phyloP scores from a whole-genome alignment of 2,113 vertebrate genomes.

The Oncorhynchus clarkii region DNA sequence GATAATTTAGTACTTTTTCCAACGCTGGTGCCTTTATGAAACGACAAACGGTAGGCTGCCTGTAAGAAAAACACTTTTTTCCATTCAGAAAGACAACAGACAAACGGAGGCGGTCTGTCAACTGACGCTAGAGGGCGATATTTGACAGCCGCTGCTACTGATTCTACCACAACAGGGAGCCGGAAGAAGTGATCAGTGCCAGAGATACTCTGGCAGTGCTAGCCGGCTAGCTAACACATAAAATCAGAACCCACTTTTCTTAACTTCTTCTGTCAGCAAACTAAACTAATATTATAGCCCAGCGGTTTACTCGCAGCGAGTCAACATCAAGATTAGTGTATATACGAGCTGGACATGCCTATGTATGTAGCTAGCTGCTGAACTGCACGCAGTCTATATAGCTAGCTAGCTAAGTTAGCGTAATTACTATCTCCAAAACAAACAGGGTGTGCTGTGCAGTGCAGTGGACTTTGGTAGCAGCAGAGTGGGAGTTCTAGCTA shows the following conservation, averaged over 20 bases:
- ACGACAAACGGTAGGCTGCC: not conserved
- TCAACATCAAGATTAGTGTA: not conserved
- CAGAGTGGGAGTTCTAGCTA: too few relatives aligned
- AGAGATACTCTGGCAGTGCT: too few relatives aligned
- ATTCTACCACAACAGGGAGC: not conserved
- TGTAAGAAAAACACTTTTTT: not conserved
- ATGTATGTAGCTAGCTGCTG: too few relatives aligned
- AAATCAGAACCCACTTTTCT: too few relatives aligned
- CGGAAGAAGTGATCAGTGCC: not conserved
- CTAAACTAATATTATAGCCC: too few relatives aligned
- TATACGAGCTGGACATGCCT: not conserved
- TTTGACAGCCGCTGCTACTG: not conserved
- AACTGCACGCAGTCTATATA: too few relatives aligned
- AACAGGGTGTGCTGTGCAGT: not conserved
- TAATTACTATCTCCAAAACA: constrained; percentile 22
- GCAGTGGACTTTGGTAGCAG: not conserved
- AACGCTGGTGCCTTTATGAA: not conserved
- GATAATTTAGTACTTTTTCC: too few relatives aligned
- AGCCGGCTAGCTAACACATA: too few relatives aligned
- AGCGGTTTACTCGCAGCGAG: too few relatives aligned
- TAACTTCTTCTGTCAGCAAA: too few relatives aligned
- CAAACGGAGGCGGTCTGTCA: not conserved
- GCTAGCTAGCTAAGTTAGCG: not conserved
- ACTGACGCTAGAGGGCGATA: constrained; percentile 18
- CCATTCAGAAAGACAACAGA: not conserved